A percentile compares a stretch with the other conserved stretches of the same genome.
Evolutionary conservation across 1,140 invertebrate species (phyloP).

Genomic region (Ctenoplectra terminalis): DNA sequence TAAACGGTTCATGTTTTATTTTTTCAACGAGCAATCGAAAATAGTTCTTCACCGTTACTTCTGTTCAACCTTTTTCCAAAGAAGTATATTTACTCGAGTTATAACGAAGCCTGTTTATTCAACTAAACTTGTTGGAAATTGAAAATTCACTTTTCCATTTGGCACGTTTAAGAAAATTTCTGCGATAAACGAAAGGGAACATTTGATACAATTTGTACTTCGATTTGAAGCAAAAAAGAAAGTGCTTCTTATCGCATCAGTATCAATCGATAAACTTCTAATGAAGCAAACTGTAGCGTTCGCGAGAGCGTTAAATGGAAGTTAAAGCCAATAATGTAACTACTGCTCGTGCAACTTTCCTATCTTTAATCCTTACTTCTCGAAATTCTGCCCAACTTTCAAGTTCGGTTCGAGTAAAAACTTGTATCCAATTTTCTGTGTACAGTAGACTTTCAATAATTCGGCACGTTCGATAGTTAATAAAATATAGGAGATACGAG

Average conservation of each 20-base stretch:
- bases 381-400: neutral
- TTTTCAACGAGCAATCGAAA: neutral
- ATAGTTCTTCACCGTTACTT: neutral
- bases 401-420: neutral
- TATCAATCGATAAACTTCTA: neutral
- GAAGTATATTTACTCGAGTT: neutral
- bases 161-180: neutral
- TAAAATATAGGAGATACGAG: too few species aligned
- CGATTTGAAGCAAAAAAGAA: neutral
- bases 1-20: neutral
- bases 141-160: neutral
- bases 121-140: too few species aligned
- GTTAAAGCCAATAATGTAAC: slow-evolving; percentile 1
- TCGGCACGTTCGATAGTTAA: too few species aligned
- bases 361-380: neutral
- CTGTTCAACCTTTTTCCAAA: too few species aligned
- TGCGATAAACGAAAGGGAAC: neutral
- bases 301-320: neutral
- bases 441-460: too few species aligned
- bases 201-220: neutral
- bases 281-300: neutral
- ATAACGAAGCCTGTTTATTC: neutral
- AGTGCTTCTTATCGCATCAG: neutral
- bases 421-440: neutral
- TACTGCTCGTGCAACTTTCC: neutral